Evolutionary conservation across 2,797 vertebrate species (phyloP), one percentile per base, ranked within the genome.

Genomic region (Dromococcyx pavoninus): DNA sequence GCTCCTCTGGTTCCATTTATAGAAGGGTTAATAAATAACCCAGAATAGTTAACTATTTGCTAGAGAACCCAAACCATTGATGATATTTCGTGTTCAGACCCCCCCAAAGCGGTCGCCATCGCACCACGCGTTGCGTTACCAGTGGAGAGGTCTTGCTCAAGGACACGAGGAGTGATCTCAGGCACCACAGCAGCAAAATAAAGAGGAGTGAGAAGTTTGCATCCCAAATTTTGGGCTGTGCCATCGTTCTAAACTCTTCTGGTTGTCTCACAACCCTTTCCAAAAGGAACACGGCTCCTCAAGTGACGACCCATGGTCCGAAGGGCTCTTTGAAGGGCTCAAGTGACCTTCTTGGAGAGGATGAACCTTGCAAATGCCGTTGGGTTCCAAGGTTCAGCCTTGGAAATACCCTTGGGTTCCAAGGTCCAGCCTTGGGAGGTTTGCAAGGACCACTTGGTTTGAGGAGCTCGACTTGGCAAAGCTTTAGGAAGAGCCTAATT

Each of bases 91-190:
- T 15, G 11, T 7, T 48, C 17, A 6, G 24, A 17, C 10, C 4
- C 70, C 70, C 70, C 80, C 70, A 19, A 13, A 33, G 1, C 23
- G 2, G 10, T 3, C 3, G 13, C 44, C 24, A 10, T 7, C 41
- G 3, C 13, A 0, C 41, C 1, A 30, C 0, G 30, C 19, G 0
- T 17, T 5, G 30, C 3, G 17, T 14, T 9, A 14, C 39, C 67
- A 4, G 13, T 1, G 32, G 30, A 3, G 30, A 4, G 44, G 61
- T 61, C 70, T 58, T 2, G 35, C 25, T 14, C 3, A 12, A 50
- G 57, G 39, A 2, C 16, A 8, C n/a, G 72, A 46, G n/a, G 3
- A 56, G 48, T 13, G 64, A 21, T 10, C 30, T 18, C 33, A 2
- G 37, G 46, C 2, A 13, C 39, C 28, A 6, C 23, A 2, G 3